phyloP scores from a whole-genome alignment of 2,888 invertebrate species.

The Noctua janthina region DNA sequence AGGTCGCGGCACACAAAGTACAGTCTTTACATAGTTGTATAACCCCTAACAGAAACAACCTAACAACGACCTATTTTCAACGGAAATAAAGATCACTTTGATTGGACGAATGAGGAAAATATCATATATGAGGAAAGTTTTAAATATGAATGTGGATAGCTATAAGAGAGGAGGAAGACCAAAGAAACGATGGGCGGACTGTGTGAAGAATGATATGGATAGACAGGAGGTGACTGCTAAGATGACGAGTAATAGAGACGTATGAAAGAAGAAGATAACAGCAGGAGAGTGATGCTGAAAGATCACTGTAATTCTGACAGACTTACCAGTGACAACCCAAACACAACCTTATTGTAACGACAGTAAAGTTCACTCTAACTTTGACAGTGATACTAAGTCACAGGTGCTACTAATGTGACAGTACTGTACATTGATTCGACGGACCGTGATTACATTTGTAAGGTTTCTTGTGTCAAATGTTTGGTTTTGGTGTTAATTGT shows the following conservation, averaged over 20 bases:
- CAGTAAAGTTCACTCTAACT: not conserved
- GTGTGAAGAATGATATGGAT: not conserved
- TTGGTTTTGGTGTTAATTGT: slow-evolving; percentile 30
- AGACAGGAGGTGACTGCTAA: not conserved
- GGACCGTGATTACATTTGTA: slow-evolving; percentile 48
- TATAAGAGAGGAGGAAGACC: not conserved
- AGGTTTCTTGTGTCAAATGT: slow-evolving; percentile 38
- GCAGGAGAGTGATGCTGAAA: not conserved
- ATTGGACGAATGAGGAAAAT: not conserved
- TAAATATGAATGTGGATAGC: not conserved
- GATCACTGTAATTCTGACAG: not conserved
- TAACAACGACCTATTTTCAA: not conserved
- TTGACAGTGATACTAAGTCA: not conserved
- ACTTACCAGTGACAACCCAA: not conserved
- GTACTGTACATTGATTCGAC: slow-evolving; percentile 26
- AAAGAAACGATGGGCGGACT: not conserved
- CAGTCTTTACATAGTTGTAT: not conserved
- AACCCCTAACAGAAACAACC: not conserved
- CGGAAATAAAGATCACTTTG: not conserved
- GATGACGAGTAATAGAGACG: not conserved
- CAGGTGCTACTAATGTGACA: not conserved
- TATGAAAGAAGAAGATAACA: not conserved
- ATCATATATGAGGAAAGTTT: not conserved
- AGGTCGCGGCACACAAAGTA: slow-evolving; percentile 27
- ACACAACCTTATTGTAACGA: not conserved